These are phyloP conservation scores for Panorpa germanica DNA, from an alignment of 2,888 invertebrate species.

Conservation along the genomic window DNA sequence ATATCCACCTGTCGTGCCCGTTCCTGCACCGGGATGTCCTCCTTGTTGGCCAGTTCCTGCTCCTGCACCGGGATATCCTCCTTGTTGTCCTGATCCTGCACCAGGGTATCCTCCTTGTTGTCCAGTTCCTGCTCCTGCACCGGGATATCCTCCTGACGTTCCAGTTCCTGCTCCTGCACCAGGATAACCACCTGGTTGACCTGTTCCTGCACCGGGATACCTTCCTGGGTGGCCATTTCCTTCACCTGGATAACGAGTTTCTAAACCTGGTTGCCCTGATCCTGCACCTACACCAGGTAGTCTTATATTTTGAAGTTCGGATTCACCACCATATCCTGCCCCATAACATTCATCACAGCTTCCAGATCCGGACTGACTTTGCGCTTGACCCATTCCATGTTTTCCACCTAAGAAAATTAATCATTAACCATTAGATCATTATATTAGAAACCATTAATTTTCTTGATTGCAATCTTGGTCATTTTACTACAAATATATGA, in stretches of 20 bases:
- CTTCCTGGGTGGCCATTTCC: conserved; percentile 4
- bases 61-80: conserved; percentile 3
- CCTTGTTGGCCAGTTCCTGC: not conserved
- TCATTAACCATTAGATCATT: conserved; percentile 5
- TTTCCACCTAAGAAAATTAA: conserved; percentile 40
- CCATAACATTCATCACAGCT: conserved; percentile 48
- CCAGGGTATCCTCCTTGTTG: conserved; percentile 6
- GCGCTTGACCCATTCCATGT: conserved; percentile 76
- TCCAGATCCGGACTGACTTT: conserved; percentile 59
- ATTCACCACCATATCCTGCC: conserved; percentile 15
- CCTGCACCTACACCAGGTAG: conserved; percentile 8
- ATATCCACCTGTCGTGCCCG: not conserved
- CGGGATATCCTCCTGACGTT: no score
- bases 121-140: not conserved
- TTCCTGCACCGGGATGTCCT: not conserved
- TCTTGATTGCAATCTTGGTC: no score
- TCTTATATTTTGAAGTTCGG: conserved; percentile 8
- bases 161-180: conserved; percentile 1
- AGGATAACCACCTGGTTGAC: conserved; percentile 1
- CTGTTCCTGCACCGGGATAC: conserved; percentile 1
- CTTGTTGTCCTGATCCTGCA: conserved; percentile 3
- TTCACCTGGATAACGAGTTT: not conserved
- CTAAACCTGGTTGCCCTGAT: not conserved
- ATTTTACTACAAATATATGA: conserved; percentile 7
- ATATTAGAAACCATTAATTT: conserved; percentile 8